Percentiles rank a stretch among this genome's conserved stretches.
These are phyloP conservation scores for Caenorhabditis latens DNA, from an alignment of 1,140 invertebrate genomes.

Conservation along the genomic window DNA sequence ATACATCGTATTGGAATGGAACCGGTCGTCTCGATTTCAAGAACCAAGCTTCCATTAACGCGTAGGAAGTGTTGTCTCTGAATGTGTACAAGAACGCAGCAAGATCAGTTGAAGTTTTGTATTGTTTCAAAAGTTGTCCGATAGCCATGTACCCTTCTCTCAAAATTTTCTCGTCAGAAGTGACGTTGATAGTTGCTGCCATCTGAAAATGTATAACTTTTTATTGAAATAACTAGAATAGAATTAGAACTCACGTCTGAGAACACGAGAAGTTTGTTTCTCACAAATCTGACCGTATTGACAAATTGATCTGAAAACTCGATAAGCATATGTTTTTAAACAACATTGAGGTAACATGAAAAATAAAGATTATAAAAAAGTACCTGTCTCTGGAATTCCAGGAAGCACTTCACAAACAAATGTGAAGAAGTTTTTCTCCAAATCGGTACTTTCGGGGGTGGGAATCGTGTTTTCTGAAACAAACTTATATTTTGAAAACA, in stretches of 20 bases:
- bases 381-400: not conserved
- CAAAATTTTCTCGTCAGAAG: not conserved
- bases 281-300: not conserved
- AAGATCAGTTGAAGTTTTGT: not conserved
- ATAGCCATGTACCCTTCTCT: not conserved
- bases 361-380: not conserved
- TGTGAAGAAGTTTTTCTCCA: no score
- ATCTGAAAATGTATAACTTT: not conserved
- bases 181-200: not conserved
- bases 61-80: not conserved
- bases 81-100: not conserved
- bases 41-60: constrained; percentile 12
- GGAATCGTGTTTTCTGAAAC: no score
- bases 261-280: not conserved
- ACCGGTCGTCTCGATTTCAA: not conserved
- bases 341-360: not conserved
- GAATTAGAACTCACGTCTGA: not conserved
- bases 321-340: no score
- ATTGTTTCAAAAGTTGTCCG: not conserved
- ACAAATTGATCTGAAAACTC: not conserved
- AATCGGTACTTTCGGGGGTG: no score
- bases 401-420: no score
- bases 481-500: no score
- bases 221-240: not conserved
- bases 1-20: not conserved